Base-by-base conservation (phyloP, 2,113 vertebrate species). In the Laterallus jamaicensis region DNA sequence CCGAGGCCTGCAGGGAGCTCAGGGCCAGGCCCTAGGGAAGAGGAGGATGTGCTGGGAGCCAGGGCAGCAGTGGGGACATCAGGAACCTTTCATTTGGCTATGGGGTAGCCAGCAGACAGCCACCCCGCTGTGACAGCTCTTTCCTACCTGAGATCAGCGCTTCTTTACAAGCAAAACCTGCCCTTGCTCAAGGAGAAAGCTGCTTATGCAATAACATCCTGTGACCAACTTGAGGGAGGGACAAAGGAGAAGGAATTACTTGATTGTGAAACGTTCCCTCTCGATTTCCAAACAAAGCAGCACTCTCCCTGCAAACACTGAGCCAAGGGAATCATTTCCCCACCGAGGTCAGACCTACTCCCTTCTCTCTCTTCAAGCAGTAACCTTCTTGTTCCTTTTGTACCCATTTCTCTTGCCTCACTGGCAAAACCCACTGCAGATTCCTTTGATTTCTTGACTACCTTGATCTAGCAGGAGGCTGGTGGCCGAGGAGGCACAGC, bases 181-280 rank as follows among this genome's bases (percentile, higher is more conserved):
- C 40, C 55, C 92, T 93, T 94, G 73, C 63, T 84, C 76, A 97
- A 94, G 90, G 91, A 80, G 96, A 79, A 88, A 95, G 91, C 81
- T 86, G 84, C 82, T 90, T 62, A 86, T 86, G 92, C 91, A 94
- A 67, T 26, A 70, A 63, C 32, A 90, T 55, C 92, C 88, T 13
- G 0, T 86, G 92, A 94, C 79, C 80, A 76, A 1, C 74, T 15
- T 82, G 59, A 88, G 64, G 94, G 84, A 96, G 74, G 90, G 82
- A 87, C 87, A 89, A 40, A 73, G 32, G 9, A 91, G 91, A 92
- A 81, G 63, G 91, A 87, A 84, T 92, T 90, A 82, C 94, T 92
- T 78, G 86, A 77, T 92, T 82, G 91, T 80, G 64, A 95, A 95
- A 83, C 28, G 59, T 94, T 92, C 64, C 50, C 80, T 94, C 50